phyloP scores from a whole-genome alignment of 2,797 vertebrate species.

The Cirrhinus mrigala region DNA sequence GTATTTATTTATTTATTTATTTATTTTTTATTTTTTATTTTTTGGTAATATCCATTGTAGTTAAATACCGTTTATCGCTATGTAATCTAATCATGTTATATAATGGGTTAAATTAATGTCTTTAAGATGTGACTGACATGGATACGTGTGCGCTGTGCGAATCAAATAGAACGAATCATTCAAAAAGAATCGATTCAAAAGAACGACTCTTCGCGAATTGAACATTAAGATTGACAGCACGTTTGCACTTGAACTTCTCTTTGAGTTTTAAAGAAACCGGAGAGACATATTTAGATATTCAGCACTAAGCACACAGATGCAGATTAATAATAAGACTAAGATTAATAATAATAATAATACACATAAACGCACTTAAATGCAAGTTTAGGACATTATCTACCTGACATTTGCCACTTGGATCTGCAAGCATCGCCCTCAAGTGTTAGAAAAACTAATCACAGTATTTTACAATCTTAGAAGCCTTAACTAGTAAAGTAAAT shows the following conservation, averaged over 20 bases:
- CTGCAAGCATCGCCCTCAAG: conserved; percentile 37
- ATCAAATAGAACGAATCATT: neutral
- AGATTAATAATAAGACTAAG: neutral
- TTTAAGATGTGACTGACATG: neutral
- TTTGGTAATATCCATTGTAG: neutral
- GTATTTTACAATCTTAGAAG: neutral
- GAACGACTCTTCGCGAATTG: neutral
- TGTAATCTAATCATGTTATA: too few species aligned
- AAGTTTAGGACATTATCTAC: neutral
- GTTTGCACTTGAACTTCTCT: neutral
- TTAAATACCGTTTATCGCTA: neutral
- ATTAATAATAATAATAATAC: neutral
- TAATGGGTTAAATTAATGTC: neutral
- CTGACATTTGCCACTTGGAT: neutral
- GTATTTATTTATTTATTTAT: too few species aligned
- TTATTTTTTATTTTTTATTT: neutral
- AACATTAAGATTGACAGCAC: neutral
- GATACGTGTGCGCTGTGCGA: neutral
- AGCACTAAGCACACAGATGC: neutral
- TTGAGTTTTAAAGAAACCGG: neutral
- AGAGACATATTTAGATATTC: neutral
- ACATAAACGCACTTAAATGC: neutral
- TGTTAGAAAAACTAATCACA: conserved; percentile 19
- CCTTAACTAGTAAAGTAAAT: too few species aligned
- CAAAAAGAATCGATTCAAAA: conserved; percentile 8